These are phyloP conservation scores for Macrophya alboannulata DNA, from an alignment of 2,888 invertebrate genomes.

Conservation along the genomic window DNA sequence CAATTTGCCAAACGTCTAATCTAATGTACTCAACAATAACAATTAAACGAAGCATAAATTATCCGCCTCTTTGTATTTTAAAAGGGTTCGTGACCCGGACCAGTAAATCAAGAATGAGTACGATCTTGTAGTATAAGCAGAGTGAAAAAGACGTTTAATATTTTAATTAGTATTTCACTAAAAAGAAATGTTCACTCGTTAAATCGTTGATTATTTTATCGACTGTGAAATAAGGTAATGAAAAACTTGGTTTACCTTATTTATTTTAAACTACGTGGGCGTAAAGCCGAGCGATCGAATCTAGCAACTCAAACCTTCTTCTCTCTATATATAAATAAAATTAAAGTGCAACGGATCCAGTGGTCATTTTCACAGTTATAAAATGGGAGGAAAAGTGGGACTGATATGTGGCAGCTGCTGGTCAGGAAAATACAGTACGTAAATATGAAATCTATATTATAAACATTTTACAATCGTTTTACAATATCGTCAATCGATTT, in stretches of 20 bases:
- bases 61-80: slow-evolving; percentile 19
- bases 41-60: slow-evolving; percentile 29
- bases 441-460: slow-evolving; percentile 55
- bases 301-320: not conserved
- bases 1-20: not conserved
- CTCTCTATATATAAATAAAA: not conserved
- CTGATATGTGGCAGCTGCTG: slow-evolving; percentile 79
- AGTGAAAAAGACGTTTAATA: slow-evolving; percentile 39
- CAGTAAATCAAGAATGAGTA: slow-evolving; percentile 19
- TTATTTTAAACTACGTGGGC: not conserved
- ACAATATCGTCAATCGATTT: not conserved
- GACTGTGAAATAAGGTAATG: slow-evolving; percentile 30
- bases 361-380: slow-evolving; percentile 47
- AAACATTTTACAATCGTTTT: not conserved
- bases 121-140: not conserved
- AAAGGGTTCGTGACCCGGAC: slow-evolving; percentile 40
- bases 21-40: not conserved
- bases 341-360: slow-evolving; percentile 11
- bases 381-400: slow-evolving; percentile 79
- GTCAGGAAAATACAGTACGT: slow-evolving; percentile 78
- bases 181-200: slow-evolving; percentile 15
- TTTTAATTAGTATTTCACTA: slow-evolving; percentile 14
- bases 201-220: slow-evolving; percentile 28
- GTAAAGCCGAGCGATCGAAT: not conserved
- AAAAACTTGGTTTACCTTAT: not conserved